Base-by-base conservation (phyloP, 2,888 invertebrate genomes). In the Phyto melanocephala region DNA sequence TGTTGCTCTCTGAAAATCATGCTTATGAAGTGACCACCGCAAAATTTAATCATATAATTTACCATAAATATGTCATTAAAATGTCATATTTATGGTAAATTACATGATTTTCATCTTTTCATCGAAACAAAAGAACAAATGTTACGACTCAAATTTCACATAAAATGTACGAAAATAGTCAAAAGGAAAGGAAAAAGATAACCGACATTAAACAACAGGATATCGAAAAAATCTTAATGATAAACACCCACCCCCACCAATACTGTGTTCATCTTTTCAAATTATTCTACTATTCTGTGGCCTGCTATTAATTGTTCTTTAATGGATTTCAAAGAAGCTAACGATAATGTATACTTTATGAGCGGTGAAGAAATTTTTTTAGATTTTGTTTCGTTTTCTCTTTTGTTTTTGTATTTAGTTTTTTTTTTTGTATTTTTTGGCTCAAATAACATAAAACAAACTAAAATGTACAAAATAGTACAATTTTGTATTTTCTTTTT, bases 271-370 rank as follows among this genome's bases (percentile, higher is more conserved):
- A 17, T 33, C 24, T 45, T 35, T 20, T 52, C 4, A 22, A 24
- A 63, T 56, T 35, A 10, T 75, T 62, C 15, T 54, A 22, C 68
- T 54, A 4, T 24, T 10, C 33, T 54, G 35, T 68, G 35, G 2
- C 24, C 50, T 65, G 62, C 40, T 24, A 68, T 81, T 81, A 81
- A 81, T 81, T 77, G 63, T 68, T 72, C 68, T 40, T 78, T 81
- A 81, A 77, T 77, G 81, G 72, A 72, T 63, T 35, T 24, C 15
- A 52, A 37, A 62, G 62, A 47, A 22, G 50, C 22, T 2, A 65
- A 11, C 22, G 58, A 54, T 68, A 63, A 63, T 24, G 42, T 37
- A 56, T 35, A 71, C 62, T 77, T 70, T 70, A 77, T 54, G 28
- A 33, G 20, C 40, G 35, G 13, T 11, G 13, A 28, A 35, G 17